Base-by-base conservation (phyloP, 1,140 invertebrate genomes). In the Drosophila pandora region DNA sequence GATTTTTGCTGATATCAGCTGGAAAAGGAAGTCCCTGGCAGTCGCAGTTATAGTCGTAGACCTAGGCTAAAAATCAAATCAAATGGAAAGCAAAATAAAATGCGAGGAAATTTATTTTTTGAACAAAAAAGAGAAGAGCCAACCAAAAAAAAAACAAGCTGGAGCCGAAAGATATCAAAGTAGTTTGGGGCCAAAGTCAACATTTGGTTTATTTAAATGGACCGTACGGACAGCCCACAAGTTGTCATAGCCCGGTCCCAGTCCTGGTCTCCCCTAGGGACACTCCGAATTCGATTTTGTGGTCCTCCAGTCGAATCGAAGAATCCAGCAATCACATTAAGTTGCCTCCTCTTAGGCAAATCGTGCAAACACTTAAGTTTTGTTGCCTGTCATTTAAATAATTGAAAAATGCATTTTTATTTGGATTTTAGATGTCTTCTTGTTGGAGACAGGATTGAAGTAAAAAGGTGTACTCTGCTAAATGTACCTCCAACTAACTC, bases 121-220 rank as follows among this genome's bases (percentile, higher is more conserved):
- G 23, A 48, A 41, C 43, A 47, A 50, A 63, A 63, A 53, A 49
- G 34, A 30, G 41, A 21, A 21, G 41, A 21, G 41, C 5, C 13
- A 63, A 63, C 57, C 49, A 61, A 78, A 55, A 34, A 73, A 25
- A 30, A 45, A 30, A 13, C 17, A 47, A 21, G 10, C 43, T 17
- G 57, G 12, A 45, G 34, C 25, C 28, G 25, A 43, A 52, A 45
- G 49, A 62, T 60, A 56, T 55, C 28, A 37, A 52, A 69, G 28
- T 64, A 85, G 81, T 68, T 68, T 70, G 21, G 60, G 68, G 60
- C 17, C 34, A 79, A 76, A 76, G 62, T 76, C 76, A 75, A 83
- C 70, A 68, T 71, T 76, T 79, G 74, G 65, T 82, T 81, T 85
- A 87, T 82, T 87, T 87, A 87, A 85, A 87, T 81, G 81, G 65